Evolutionary conservation across 1,140 invertebrate species (phyloP), one percentile per base, ranked within the genome.

Genomic region (Drosophila nebulosa): DNA sequence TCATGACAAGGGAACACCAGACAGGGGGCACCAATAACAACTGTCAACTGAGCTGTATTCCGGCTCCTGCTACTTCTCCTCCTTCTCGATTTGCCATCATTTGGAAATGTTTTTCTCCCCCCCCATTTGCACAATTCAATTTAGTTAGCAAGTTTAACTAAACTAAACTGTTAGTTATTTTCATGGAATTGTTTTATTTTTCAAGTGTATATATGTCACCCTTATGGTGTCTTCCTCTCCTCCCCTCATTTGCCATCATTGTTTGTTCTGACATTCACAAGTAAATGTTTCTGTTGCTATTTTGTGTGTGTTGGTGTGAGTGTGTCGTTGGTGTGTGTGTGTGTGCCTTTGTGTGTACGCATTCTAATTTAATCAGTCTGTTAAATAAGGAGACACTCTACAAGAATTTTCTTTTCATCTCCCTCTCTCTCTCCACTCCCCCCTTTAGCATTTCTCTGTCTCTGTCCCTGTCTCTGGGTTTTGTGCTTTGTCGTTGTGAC

Each of bases 331-430:
- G 1, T 14, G 30, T 46, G 10, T 22, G 7, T 1, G 12, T 6
- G 12, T 36, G 22, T 57, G 51, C 36, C 16, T 32, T 32, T 46
- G 24, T 64, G 27, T 32, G 22, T 53, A 57, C 46, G 56, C 68
- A 70, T 85, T 71, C 81, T 86, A 86, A 86, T 85, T 80, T 74
- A 86, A 85, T 86, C 77, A 85, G 77, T 60, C 67, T 86, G 69
- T 70, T 80, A 85, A 85, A 85, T 85, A 85, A 85, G 85, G 74
- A 77, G 80, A 73, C 75, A 83, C 62, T 60, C 73, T 46, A 72
- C 56, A 59, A 60, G 53, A 67, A 36, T 60, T 39, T 39, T 42
- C 65, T 22, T 55, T 69, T 36, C 56, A 52, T 12, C 26, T 65
- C n/a, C 16, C 26, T 10, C 30, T 7, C 9, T 36, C 50, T 24